Evolutionary conservation across 2,888 invertebrate genomes (phyloP), one percentile per base, ranked within the genome.

Genomic region (Microdon myrmicae): DNA sequence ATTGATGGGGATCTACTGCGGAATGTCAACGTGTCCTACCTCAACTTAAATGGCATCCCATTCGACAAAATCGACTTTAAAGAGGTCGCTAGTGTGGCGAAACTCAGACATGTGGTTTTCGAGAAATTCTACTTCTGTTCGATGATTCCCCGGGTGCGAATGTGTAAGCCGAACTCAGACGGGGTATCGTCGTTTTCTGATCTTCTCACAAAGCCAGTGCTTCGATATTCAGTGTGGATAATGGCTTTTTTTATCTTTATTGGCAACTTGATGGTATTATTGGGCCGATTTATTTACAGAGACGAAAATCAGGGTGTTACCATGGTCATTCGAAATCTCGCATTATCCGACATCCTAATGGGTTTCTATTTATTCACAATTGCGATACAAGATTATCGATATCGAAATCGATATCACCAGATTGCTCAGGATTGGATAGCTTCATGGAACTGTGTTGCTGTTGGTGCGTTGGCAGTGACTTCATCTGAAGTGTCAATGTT

Each of bases 401-500:
- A 81, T 71, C 79, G 87, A 3, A 81, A 83, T 58, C 80, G 79
- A 39, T 89, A 87, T 73, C 82, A 85, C 67, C 75, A 76, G 67
- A 79, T 83, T 47, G 85, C 87, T 0, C 81, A 81, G 14, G 76
- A 81, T 1, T 89, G 89, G 89, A 85, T 85, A 73, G 82, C 83
- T 5, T 88, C 88, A 0, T 85, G 84, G 83, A 76, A 81, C n/a
- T 89, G 89, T 74, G 84, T 83, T 0, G 71, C 82, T 1, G 79
- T 84, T 20, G 89, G 89, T 19, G 80, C 85, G 3, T 68, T 87
- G 22, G 88, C 87, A 0, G 86, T 88, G 78, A 83, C 83, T 13
- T 87, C 88, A 1, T 85, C 85, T 2, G 88, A 89, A 79, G 87
- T 87, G 2, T 88, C 89, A 4, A 84, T 89, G 73, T 74, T 89